phyloP scores from a whole-genome alignment of 2,888 invertebrate species.

The Drosophila emarginata region DNA sequence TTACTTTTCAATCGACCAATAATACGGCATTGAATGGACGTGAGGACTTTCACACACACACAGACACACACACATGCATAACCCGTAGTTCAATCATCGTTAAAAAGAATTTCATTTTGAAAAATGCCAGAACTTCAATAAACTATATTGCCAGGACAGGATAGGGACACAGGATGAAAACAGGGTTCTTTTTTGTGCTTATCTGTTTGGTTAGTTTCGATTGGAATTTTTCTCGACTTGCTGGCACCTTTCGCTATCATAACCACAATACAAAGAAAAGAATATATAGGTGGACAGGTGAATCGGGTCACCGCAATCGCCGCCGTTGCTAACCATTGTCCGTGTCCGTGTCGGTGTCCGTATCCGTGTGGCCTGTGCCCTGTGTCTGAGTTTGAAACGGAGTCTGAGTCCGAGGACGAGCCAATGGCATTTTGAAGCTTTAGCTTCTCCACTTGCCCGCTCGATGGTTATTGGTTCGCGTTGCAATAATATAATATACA shows the following conservation, averaged over 20 bases:
- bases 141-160: slow-evolving; percentile 67
- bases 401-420: slow-evolving; percentile 33
- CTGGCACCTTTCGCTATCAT: slow-evolving; percentile 73
- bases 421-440: slow-evolving; percentile 79
- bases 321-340: not conserved
- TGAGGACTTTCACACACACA: slow-evolving; percentile 57
- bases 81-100: slow-evolving; percentile 71
- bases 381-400: slow-evolving; percentile 31
- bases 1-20: slow-evolving; percentile 79
- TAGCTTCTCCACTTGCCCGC: slow-evolving; percentile 65
- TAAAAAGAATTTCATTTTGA: slow-evolving; percentile 76
- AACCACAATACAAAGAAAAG: slow-evolving; percentile 69
- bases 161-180: not conserved
- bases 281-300: slow-evolving; percentile 57
- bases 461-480: slow-evolving; percentile 81
- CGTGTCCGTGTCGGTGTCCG: slow-evolving; percentile 3
- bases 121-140: slow-evolving; percentile 76
- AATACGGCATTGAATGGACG: slow-evolving; percentile 77
- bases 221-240: slow-evolving; percentile 47
- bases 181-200: not conserved
- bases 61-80: slow-evolving; percentile 35
- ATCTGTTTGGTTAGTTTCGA: slow-evolving; percentile 39
- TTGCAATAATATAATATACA: slow-evolving; percentile 78
- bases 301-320: slow-evolving; percentile 61
- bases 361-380: slow-evolving; percentile 21